A percentile compares a stretch with the other conserved stretches of the same genome.
phyloP scores from a whole-genome alignment of 2,888 invertebrate species.

The Tryphoninae sp. region DNA sequence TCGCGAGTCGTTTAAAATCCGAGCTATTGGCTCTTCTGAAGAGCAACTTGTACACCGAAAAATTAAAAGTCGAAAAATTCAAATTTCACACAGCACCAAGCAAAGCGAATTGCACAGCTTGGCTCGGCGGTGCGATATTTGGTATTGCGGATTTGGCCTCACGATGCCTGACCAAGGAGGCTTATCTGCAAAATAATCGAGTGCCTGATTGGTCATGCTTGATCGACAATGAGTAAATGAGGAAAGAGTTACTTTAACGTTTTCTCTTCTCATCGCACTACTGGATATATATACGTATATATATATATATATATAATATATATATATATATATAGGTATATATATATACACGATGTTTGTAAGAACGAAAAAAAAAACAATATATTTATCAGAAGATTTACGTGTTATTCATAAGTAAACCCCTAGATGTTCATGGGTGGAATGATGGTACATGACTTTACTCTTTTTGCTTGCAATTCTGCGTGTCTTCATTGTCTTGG shows the following conservation, averaged over 20 bases:
- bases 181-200: constrained; percentile 86
- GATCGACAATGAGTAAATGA: constrained; percentile 81
- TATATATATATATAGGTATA: neutral
- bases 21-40: constrained; percentile 88
- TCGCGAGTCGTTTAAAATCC: constrained; percentile 89
- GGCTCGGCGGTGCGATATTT: constrained; percentile 93
- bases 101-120: constrained; percentile 91
- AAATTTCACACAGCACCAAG: constrained; percentile 92
- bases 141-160: constrained; percentile 88
- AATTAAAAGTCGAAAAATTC: constrained; percentile 85
- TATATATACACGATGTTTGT: constrained; percentile 23
- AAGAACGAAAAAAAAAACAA: constrained; percentile 33
- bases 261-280: neutral
- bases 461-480: constrained; percentile 4
- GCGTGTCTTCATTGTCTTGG: constrained; percentile 38
- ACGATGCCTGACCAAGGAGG: constrained; percentile 89
- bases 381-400: constrained; percentile 53
- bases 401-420: constrained; percentile 39
- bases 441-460: constrained; percentile 27
- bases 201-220: constrained; percentile 93
- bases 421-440: constrained; percentile 33
- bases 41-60: constrained; percentile 85
- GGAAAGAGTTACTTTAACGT: constrained; percentile 3
- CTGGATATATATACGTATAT: neutral
- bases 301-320: constrained; percentile 1